These are phyloP conservation scores for Sarcophaga peregrina DNA, from an alignment of 1,140 invertebrate species.

Conservation along the genomic window DNA sequence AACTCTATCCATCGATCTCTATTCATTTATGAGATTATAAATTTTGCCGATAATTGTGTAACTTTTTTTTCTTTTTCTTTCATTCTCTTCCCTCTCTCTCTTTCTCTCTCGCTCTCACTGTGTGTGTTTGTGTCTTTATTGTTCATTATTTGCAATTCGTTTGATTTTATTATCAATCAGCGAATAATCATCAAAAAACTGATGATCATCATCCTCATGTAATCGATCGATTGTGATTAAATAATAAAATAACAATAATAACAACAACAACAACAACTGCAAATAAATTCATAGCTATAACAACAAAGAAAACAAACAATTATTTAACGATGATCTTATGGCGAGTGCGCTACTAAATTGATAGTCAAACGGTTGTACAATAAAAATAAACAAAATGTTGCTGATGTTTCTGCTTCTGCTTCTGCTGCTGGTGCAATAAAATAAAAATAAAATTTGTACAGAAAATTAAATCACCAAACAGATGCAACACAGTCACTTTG, in stretches of 20 bases:
- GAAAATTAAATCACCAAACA: not conserved
- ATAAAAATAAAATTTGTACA: not conserved
- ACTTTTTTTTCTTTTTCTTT: not conserved
- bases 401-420: too few species aligned
- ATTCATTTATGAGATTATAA: not conserved
- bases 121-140: too few species aligned
- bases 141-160: too few species aligned
- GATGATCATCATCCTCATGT: not conserved
- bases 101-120: too few species aligned
- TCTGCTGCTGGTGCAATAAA: not conserved
- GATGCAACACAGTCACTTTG: not conserved
- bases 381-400: not conserved
- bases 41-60: not conserved
- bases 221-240: constrained; percentile 16
- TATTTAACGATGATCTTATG: constrained; percentile 25
- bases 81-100: not conserved
- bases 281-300: too few species aligned
- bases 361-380: constrained; percentile 24
- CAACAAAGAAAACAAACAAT: not conserved
- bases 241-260: not conserved
- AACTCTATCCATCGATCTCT: not conserved
- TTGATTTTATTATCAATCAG: not conserved
- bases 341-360: constrained; percentile 18
- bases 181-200: not conserved
- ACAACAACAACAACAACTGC: too few species aligned